phyloP scores from a whole-genome alignment of 2,888 invertebrate species.

The Drosophila engyochracea region DNA sequence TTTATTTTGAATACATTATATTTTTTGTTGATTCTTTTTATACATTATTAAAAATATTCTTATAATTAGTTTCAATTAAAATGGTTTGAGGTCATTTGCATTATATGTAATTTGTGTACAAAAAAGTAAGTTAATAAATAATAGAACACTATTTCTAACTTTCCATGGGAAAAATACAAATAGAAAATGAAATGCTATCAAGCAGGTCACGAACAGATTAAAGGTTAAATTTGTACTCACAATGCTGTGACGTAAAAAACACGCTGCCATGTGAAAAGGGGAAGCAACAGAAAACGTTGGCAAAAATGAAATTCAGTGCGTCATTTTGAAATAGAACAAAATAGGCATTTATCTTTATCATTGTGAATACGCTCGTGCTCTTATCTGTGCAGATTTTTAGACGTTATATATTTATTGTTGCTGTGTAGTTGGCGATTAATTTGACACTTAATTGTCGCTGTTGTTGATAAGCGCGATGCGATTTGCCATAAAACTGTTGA shows the following conservation, averaged over 20 bases:
- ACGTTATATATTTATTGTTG: slow-evolving; percentile 11
- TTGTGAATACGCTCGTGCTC: slow-evolving; percentile 2
- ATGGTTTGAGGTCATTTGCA: background rate
- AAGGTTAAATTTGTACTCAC: background rate
- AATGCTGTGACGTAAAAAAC: slow-evolving; percentile 12
- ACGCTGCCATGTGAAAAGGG: background rate
- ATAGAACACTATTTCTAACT: background rate
- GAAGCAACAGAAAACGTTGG: slow-evolving; percentile 19
- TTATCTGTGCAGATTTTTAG: background rate
- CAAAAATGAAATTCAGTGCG: slow-evolving; percentile 14
- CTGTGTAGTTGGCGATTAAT: slow-evolving; percentile 18
- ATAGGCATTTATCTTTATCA: slow-evolving; percentile 27
- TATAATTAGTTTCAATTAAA: background rate
- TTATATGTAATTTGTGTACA: background rate
- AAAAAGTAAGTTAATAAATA: background rate
- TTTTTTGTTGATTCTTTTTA: background rate
- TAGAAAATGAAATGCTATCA: background rate
- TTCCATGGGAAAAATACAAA: background rate
- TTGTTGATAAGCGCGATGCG: slow-evolving; percentile 46
- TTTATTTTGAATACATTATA: background rate
- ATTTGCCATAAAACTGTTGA: slow-evolving; percentile 46
- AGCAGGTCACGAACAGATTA: background rate
- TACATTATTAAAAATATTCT: background rate
- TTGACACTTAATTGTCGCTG: background rate
- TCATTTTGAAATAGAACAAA: slow-evolving; percentile 30